These are phyloP conservation scores for Apaloderma vittatum DNA, from an alignment of 2,113 vertebrate genomes.

Conservation along the genomic window DNA sequence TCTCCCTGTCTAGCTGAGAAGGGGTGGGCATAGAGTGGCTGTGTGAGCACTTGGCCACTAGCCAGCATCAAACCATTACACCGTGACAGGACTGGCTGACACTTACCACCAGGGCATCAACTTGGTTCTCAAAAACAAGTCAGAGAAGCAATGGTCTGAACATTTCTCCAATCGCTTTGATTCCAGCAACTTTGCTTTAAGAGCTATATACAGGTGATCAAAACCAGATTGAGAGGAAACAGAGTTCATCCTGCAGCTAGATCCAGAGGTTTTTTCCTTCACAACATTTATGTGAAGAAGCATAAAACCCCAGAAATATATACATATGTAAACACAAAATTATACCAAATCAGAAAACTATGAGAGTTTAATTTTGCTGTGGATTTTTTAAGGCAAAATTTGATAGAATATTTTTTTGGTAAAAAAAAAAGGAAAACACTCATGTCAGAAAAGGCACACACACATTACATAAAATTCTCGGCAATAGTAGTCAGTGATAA, in stretches of 20 bases:
- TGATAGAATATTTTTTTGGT: not conserved
- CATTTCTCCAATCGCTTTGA: not conserved
- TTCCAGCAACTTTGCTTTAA: not conserved
- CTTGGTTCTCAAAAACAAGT: not conserved
- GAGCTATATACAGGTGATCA: not conserved
- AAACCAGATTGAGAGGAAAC: not conserved
- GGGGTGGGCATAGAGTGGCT: rapidly evolving
- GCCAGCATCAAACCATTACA: no score
- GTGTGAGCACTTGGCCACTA: no score
- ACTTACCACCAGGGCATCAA: not conserved
- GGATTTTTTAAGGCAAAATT: not conserved
- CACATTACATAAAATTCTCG: not conserved
- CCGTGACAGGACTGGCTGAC: no score
- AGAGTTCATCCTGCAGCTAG: not conserved
- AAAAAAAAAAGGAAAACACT: not conserved
- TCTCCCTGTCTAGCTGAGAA: no score
- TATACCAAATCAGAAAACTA: not conserved
- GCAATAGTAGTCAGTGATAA: not conserved
- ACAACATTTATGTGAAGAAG: not conserved
- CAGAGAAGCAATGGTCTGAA: not conserved
- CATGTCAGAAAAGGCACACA: not conserved
- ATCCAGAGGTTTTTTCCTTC: not conserved
- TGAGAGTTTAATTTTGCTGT: not conserved
- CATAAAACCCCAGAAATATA: not conserved
- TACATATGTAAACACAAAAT: not conserved